These are phyloP conservation scores for Ophonus ardosiacus DNA, from an alignment of 2,888 invertebrate species.

Conservation along the genomic window DNA sequence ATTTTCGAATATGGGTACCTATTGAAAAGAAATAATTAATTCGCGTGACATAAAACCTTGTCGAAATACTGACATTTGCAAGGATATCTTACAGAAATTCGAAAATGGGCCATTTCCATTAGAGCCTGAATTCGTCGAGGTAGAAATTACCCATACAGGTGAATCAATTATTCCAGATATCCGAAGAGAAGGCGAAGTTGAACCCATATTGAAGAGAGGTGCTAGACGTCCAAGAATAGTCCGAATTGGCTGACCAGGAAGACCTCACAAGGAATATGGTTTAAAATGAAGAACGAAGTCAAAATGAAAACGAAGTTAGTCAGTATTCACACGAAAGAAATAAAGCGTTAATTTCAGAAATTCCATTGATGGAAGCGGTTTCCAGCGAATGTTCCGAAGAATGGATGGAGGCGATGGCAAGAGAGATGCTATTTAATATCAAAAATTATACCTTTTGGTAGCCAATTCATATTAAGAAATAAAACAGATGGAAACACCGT, in stretches of 20 bases:
- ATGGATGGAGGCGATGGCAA: constrained; percentile 1
- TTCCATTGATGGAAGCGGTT: background rate
- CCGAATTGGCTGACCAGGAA: background rate
- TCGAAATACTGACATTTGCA: background rate
- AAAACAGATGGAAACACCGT: background rate
- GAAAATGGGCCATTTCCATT: background rate
- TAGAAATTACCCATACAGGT: background rate
- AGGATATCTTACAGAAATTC: background rate
- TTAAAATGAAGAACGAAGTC: too few species aligned
- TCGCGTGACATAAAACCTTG: background rate
- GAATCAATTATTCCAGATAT: too few species aligned
- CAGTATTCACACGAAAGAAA: too few species aligned
- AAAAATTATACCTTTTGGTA: constrained; percentile 12
- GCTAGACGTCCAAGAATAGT: background rate
- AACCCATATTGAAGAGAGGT: background rate
- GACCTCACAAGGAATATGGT: background rate
- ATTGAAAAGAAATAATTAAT: background rate
- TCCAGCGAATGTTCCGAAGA: background rate
- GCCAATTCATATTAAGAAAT: background rate
- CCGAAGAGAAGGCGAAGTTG: too few species aligned
- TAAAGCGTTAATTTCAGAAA: background rate
- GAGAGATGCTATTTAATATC: background rate
- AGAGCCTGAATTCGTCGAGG: background rate
- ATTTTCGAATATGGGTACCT: constrained; percentile 60
- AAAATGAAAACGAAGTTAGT: background rate